These are phyloP conservation scores for Rhingia rostrata DNA, from an alignment of 2,888 invertebrate genomes.

Conservation along the genomic window DNA sequence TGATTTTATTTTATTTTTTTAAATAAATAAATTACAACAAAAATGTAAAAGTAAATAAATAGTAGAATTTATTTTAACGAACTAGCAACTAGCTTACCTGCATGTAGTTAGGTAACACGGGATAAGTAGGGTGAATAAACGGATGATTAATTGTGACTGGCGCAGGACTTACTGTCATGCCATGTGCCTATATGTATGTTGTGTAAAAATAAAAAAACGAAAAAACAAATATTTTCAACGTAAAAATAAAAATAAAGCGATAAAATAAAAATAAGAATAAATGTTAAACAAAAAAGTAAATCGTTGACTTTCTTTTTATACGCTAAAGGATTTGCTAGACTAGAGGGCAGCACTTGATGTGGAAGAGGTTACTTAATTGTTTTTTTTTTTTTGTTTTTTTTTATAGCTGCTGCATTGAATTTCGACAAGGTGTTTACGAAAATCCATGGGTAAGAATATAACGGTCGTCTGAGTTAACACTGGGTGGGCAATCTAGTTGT, in stretches of 20 bases:
- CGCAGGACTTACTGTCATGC: slow-evolving; percentile 84
- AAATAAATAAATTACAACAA: slow-evolving; percentile 57
- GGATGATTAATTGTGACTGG: slow-evolving; percentile 84
- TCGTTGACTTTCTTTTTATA: not conserved
- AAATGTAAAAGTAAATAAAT: no score
- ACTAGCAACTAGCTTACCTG: slow-evolving; percentile 81
- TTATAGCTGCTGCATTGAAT: not conserved
- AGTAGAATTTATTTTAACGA: slow-evolving; percentile 7
- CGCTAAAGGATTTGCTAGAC: slow-evolving; percentile 17
- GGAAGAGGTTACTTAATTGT: not conserved
- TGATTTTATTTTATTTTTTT: slow-evolving; percentile 8
- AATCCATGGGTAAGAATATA: no score
- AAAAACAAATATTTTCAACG: slow-evolving; percentile 71
- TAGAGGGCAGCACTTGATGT: not conserved
- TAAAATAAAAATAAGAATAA: slow-evolving; percentile 46
- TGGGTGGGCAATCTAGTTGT: no score
- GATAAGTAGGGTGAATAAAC: slow-evolving; percentile 84
- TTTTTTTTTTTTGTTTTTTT: not conserved
- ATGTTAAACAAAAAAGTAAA: slow-evolving; percentile 54
- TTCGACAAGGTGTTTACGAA: no score
- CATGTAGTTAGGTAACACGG: slow-evolving; percentile 83
- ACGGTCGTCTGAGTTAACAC: no score
- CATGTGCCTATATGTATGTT: slow-evolving; percentile 82
- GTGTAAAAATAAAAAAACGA: slow-evolving; percentile 74
- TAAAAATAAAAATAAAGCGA: slow-evolving; percentile 72